Conservation (phyloP, 2,113 vertebrate species). For the Cyanoliseus patagonus region DNA sequence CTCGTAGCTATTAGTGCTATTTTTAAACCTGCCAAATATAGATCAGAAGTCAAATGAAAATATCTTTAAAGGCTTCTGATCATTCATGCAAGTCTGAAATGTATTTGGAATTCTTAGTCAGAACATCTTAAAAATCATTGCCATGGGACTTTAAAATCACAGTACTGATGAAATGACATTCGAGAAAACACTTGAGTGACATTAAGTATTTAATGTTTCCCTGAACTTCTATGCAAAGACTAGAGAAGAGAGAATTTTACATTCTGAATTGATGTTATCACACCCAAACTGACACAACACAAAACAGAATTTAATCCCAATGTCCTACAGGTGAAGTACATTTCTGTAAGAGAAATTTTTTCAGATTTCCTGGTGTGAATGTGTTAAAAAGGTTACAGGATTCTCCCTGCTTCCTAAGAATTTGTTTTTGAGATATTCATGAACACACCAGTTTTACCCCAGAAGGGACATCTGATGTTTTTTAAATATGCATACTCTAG, state of each 20-base stretch:
- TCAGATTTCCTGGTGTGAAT: not conserved
- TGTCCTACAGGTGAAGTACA: not conserved
- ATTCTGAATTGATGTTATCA: not conserved
- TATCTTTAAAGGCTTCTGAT: not conserved
- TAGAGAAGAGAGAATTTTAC: not conserved
- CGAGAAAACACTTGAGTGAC: not conserved
- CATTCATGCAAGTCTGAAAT: not conserved
- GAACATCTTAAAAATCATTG: not conserved
- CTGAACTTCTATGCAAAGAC: not conserved
- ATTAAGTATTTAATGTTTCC: not conserved
- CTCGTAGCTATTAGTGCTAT: not conserved
- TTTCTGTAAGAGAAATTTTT: not conserved
- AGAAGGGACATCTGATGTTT: not conserved
- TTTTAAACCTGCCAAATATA: slow-evolving; percentile 52
- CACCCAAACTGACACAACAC: not conserved
- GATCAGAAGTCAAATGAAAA: slow-evolving; percentile 35
- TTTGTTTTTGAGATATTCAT: not conserved
- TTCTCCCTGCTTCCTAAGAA: not conserved
- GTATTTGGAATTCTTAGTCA: not conserved
- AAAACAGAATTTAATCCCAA: not conserved
- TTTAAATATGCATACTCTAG: not conserved
- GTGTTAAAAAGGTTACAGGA: not conserved
- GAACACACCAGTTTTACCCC: not conserved
- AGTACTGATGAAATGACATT: not conserved
- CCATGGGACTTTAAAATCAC: not conserved